Evolutionary conservation across 2,888 invertebrate species (phyloP).

Genomic region (Enoplolaimus lenunculus): DNA sequence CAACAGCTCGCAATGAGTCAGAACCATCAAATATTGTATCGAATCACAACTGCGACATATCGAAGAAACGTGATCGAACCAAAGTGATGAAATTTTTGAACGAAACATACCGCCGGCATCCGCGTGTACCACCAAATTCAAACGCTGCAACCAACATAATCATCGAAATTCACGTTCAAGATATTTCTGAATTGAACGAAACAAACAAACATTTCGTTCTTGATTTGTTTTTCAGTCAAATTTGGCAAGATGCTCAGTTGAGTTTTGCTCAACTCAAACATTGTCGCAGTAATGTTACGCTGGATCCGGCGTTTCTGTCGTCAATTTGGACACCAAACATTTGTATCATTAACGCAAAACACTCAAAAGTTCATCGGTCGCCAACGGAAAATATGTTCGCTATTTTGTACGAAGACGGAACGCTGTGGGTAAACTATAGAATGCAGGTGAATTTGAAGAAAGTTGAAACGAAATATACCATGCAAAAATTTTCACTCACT

Average conservation of each 20-base stretch:
- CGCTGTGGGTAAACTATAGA: constrained; percentile 38
- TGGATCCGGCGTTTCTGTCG: constrained; percentile 7
- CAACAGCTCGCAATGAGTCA: too few relatives aligned
- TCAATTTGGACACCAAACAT: constrained; percentile 39
- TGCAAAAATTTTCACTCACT: too few relatives aligned
- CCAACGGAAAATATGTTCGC: constrained; percentile 38
- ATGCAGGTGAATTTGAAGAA: constrained; percentile 26
- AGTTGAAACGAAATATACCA: too few relatives aligned
- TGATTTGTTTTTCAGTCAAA: constrained; percentile 16
- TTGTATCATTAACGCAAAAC: constrained; percentile 37
- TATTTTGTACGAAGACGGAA: constrained; percentile 34
- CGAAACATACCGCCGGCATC: neutral
- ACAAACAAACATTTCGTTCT: neutral
- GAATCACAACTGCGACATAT: too few relatives aligned
- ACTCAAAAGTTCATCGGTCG: constrained; percentile 34
- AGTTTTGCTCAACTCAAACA: neutral
- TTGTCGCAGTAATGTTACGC: constrained; percentile 14
- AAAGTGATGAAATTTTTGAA: constrained; percentile 2
- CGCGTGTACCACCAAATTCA: neutral
- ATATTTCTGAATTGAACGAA: constrained; percentile 8
- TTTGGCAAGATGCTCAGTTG: constrained; percentile 8
- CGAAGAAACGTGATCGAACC: too few relatives aligned
- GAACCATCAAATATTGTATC: too few relatives aligned
- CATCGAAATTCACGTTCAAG: constrained; percentile 15
- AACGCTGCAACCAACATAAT: neutral